These are phyloP conservation scores for Trimorus sp. DNA, from an alignment of 2,888 invertebrate genomes.

Conservation along the genomic window DNA sequence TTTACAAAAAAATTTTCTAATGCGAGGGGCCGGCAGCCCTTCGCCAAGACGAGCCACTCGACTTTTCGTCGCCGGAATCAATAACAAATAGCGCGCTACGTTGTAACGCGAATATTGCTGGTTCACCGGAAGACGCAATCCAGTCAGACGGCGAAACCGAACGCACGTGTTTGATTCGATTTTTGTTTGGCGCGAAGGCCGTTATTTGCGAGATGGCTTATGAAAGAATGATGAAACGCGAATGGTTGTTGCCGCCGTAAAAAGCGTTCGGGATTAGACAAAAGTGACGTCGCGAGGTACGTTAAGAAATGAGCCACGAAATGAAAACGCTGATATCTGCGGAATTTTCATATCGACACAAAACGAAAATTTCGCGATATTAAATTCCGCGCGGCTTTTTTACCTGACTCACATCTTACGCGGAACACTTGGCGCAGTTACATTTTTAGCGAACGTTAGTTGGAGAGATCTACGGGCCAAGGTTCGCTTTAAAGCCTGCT, in stretches of 20 bases:
- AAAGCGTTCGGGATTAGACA: slow-evolving; percentile 61
- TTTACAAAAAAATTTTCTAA: slow-evolving; percentile 79
- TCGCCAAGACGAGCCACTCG: slow-evolving; percentile 55
- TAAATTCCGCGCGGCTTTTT: slow-evolving; percentile 78
- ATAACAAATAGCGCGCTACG: slow-evolving; percentile 69
- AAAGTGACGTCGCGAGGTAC: slow-evolving; percentile 63
- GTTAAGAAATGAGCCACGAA: slow-evolving; percentile 62
- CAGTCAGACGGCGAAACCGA: background rate
- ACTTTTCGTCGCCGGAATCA: slow-evolving; percentile 70
- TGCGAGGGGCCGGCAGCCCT: slow-evolving; percentile 70
- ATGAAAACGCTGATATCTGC: slow-evolving; percentile 75
- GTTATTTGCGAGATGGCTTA: background rate
- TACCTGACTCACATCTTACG: slow-evolving; percentile 68
- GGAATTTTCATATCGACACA: slow-evolving; percentile 81
- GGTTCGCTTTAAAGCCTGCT: slow-evolving; percentile 39
- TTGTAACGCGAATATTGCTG: slow-evolving; percentile 20
- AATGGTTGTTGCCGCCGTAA: background rate
- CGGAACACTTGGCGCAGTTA: slow-evolving; percentile 47
- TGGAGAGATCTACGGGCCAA: slow-evolving; percentile 30
- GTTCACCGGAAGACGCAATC: background rate
- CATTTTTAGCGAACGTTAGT: slow-evolving; percentile 49
- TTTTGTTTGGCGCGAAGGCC: background rate
- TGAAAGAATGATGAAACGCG: no score
- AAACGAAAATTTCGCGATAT: slow-evolving; percentile 81
- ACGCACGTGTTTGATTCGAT: background rate